These are phyloP conservation scores for Lasioglossum malachurum DNA, from an alignment of 2,888 invertebrate species.

Conservation along the genomic window DNA sequence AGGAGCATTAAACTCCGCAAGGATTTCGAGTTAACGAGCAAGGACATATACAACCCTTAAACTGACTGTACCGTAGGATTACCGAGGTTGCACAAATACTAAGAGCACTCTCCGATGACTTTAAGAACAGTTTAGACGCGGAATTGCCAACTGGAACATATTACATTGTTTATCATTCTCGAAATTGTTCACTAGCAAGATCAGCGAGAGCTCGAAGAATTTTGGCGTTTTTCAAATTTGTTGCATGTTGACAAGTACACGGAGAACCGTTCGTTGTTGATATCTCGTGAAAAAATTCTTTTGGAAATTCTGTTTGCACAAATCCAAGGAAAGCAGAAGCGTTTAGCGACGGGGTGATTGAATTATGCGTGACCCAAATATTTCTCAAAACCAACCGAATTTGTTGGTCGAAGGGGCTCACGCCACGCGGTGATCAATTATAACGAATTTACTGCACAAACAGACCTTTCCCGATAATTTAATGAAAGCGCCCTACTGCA, in stretches of 20 bases:
- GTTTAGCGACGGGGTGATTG: neutral
- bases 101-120: neutral
- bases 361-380: slow-evolving; percentile 1
- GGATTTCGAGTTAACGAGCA: slow-evolving; percentile 5
- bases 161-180: slow-evolving; percentile 45
- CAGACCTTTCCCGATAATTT: slow-evolving; percentile 33
- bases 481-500: slow-evolving; percentile 35
- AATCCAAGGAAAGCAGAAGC: neutral
- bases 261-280: neutral
- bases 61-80: neutral
- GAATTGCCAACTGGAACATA: neutral
- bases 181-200: slow-evolving; percentile 15
- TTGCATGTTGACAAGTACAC: no score
- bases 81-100: neutral
- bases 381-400: neutral
- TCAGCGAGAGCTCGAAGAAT: no score
- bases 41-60: neutral
- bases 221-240: no score
- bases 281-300: neutral
- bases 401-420: neutral
- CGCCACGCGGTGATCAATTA: slow-evolving; percentile 33
- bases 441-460: slow-evolving; percentile 42
- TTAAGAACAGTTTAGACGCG: neutral
- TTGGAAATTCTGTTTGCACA: neutral
- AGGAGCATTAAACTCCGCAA: neutral